Percentiles rank a stretch among this genome's conserved stretches.
Conservation (phyloP, 2,888 invertebrate genomes). For the Callyntrura sp. region DNA sequence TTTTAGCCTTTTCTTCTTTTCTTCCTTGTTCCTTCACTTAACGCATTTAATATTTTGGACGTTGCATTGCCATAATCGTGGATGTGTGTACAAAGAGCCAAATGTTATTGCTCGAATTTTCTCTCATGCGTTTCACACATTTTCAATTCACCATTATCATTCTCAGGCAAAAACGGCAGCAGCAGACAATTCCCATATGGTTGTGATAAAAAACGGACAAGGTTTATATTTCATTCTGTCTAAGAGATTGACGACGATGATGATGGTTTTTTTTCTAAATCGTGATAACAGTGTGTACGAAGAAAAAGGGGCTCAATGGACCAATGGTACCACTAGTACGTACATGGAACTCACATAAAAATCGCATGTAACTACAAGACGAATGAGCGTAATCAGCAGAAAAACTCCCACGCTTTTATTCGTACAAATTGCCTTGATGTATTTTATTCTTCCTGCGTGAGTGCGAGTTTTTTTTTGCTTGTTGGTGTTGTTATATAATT, state of each 20-base stretch:
- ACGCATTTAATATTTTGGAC: not conserved
- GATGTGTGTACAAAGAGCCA: slow-evolving; percentile 59
- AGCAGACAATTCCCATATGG: slow-evolving; percentile 63
- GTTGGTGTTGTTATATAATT: slow-evolving; percentile 7
- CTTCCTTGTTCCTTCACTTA: slow-evolving; percentile 3
- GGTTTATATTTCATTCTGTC: slow-evolving; percentile 10
- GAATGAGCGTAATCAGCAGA: slow-evolving; percentile 49
- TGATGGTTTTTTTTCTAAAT: slow-evolving; percentile 59
- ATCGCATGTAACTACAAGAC: slow-evolving; percentile 5
- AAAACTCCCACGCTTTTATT: slow-evolving; percentile 68
- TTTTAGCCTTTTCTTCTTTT: not conserved
- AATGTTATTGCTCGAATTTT: slow-evolving; percentile 67
- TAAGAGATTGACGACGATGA: slow-evolving; percentile 36
- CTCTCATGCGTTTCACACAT: slow-evolving; percentile 66
- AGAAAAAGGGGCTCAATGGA: not conserved
- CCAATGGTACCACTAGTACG: not conserved
- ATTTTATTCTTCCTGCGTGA: slow-evolving; percentile 36
- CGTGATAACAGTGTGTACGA: slow-evolving; percentile 26
- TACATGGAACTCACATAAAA: not conserved
- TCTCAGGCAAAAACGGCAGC: slow-evolving; percentile 15
- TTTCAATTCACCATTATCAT: slow-evolving; percentile 36
- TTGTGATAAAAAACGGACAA: slow-evolving; percentile 40
- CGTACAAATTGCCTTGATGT: slow-evolving; percentile 52
- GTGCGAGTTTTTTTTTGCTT: not conserved
- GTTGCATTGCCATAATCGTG: slow-evolving; percentile 4